Evolutionary conservation across 2,888 invertebrate genomes (phyloP).

Genomic region (Agrotis segetum): DNA sequence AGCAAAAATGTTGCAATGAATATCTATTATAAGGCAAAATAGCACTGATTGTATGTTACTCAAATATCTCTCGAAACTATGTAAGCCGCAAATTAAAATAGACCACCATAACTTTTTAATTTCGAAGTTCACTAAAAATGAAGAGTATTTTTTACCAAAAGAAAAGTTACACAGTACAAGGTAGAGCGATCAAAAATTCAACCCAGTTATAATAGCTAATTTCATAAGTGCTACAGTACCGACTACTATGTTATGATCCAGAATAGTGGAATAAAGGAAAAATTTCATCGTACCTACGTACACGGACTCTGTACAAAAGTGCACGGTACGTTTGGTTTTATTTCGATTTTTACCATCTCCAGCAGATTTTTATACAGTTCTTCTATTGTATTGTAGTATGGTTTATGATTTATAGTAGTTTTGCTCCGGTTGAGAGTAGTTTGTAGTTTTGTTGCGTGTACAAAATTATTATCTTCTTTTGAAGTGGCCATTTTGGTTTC

Average conservation of each 20-base stretch:
- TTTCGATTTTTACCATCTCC: slow-evolving; percentile 44
- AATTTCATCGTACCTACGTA: slow-evolving; percentile 24
- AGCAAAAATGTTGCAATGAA: no score
- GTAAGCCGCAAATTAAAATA: no score
- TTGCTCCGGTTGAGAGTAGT: background rate
- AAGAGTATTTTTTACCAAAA: background rate
- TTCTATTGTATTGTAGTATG: slow-evolving; percentile 29
- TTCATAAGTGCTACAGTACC: slow-evolving; percentile 43
- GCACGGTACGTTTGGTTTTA: slow-evolving; percentile 59
- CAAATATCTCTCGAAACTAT: no score
- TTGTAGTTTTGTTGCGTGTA: slow-evolving; percentile 30
- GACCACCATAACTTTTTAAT: slow-evolving; percentile 7
- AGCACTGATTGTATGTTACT: no score
- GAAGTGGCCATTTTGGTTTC: slow-evolving; percentile 8
- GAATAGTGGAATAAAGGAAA: slow-evolving; percentile 32
- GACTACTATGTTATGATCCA: slow-evolving; percentile 28
- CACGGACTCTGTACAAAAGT: slow-evolving; percentile 34
- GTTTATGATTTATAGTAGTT: slow-evolving; percentile 35
- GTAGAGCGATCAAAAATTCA: slow-evolving; percentile 39
- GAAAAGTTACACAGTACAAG: slow-evolving; percentile 1
- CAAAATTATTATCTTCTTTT: slow-evolving; percentile 22
- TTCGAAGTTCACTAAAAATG: slow-evolving; percentile 11
- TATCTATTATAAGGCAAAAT: no score
- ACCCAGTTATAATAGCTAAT: slow-evolving; percentile 40
- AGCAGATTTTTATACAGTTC: slow-evolving; percentile 45